phyloP scores from a whole-genome alignment of 2,797 vertebrate species.

The Pseudochaenichthys georgianus region DNA sequence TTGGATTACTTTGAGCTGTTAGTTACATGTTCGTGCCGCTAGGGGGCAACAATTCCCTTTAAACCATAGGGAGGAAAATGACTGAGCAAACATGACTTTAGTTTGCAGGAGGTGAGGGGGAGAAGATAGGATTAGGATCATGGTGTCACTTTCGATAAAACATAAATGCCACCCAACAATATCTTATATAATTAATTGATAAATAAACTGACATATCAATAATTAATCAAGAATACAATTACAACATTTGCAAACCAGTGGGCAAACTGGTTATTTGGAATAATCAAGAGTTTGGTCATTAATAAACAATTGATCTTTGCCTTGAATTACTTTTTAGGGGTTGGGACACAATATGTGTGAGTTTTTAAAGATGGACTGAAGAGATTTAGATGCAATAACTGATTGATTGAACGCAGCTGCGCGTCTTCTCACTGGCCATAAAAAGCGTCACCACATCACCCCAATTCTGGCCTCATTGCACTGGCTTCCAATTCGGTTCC shows the following conservation, averaged over 20 bases:
- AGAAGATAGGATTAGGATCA: not conserved
- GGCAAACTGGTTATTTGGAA: not conserved
- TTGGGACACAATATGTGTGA: not conserved
- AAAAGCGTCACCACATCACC: no score
- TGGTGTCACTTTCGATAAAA: no score
- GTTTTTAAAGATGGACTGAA: not conserved
- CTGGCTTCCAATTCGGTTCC: no score
- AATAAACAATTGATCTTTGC: not conserved
- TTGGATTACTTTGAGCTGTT: constrained; percentile 7
- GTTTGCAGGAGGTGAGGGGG: constrained; percentile 1
- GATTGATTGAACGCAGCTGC: not conserved
- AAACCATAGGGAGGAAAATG: constrained; percentile 10
- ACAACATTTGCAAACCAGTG: not conserved
- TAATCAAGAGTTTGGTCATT: not conserved
- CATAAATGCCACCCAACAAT: no score
- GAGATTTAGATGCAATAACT: constrained; percentile 13
- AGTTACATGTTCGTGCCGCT: constrained; percentile 45
- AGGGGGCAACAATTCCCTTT: constrained; percentile 48
- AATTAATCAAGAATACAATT: not conserved
- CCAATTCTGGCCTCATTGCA: no score
- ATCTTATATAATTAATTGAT: not conserved
- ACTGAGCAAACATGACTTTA: not conserved
- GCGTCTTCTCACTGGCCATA: no score
- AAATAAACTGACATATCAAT: not conserved
- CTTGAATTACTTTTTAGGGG: not conserved